Base-by-base conservation (phyloP, 1,140 invertebrate species). In the Drosophila sturtevanti region DNA sequence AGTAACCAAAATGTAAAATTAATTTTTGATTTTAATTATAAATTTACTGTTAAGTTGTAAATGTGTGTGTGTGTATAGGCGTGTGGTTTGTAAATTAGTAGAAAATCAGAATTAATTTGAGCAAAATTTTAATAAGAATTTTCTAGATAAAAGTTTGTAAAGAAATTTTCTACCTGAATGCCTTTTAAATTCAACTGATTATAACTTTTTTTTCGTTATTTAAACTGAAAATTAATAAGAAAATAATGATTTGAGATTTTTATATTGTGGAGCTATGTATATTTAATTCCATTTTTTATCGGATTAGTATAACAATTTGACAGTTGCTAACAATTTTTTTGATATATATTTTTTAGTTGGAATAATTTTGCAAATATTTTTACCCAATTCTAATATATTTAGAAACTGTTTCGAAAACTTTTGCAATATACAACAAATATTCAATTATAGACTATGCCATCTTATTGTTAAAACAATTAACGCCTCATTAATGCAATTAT, bases 11-110 rank as follows among this genome's bases (percentile, higher is more conserved):
- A 44, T 21, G 18, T 9, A 48, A 48, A 48, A 48, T 48, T 9
- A 48, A 48, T 48, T 63, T 84, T 72, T n/a, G 16, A 2, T 54
- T 56, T 54, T 73, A 73, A 85, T 85, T 84, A 69, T 73, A 77
- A 84, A 84, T 70, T 64, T 66, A 31, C 3, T 68, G 69, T 59
- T 58, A 48, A 69, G 22, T 4, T 52, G 4, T 9, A 10, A n/a
- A n/a, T n/a, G n/a, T n/a, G n/a, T n/a, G n/a, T n/a, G n/a, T n/a
- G n/a, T n/a, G n/a, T n/a, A n/a, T n/a, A n/a, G n/a, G n/a, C n/a
- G n/a, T 12, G 41, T 9, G n/a, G n/a, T 2, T 11, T n/a, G 38
- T 24, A 31, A 31, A 31, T 31, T 31, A 31, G 27, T 3, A 9
- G 2, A 35, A 48, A 48, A 48, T 70, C 9, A 9, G 14, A 16